These are phyloP conservation scores for Candoia aspera DNA, from an alignment of 2,113 vertebrate species.

Conservation along the genomic window DNA sequence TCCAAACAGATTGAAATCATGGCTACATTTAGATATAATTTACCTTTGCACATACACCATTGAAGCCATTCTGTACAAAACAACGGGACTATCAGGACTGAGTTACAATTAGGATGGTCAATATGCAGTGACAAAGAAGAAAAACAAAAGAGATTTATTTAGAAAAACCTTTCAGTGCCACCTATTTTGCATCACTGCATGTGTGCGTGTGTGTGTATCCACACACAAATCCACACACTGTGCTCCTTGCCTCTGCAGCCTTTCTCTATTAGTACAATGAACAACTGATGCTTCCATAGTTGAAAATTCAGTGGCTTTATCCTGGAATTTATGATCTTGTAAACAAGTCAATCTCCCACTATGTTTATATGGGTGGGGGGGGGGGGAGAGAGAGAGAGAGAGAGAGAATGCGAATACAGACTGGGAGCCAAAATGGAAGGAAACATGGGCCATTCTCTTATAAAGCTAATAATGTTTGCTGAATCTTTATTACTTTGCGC, in stretches of 20 bases:
- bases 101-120: not conserved
- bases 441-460: constrained; percentile 42
- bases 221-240: not conserved
- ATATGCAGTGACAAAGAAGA: not conserved
- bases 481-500: constrained; percentile 46
- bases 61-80: not conserved
- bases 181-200: not conserved
- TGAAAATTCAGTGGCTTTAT: not conserved
- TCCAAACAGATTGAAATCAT: constrained; percentile 7
- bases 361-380: too few species aligned
- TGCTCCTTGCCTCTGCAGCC: not conserved
- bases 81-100: not conserved
- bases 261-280: not conserved
- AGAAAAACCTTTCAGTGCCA: not conserved
- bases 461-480: constrained; percentile 56
- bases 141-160: not conserved
- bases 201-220: not conserved
- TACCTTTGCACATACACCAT: not conserved
- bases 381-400: too few species aligned
- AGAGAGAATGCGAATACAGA: too few species aligned
- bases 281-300: too few species aligned
- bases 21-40: not conserved
- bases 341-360: not conserved
- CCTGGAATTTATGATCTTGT: not conserved
- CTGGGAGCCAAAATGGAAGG: constrained; percentile 24